Conservation (phyloP, 2,888 invertebrate genomes). For the Aporophyla nigra region DNA sequence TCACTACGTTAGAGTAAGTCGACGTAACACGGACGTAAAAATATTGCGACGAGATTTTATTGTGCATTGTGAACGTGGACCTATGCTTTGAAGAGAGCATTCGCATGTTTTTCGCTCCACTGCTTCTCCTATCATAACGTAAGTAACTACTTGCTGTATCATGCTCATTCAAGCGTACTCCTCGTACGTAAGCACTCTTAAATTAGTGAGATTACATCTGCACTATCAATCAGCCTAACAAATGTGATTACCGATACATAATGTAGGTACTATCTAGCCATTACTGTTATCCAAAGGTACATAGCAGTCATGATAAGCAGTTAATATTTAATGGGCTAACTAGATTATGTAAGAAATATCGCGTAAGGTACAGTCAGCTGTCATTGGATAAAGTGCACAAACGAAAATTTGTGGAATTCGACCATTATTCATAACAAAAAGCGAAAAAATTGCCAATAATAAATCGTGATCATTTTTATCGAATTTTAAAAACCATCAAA, state of each 20-base stretch:
- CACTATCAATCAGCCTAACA: slow-evolving; percentile 33
- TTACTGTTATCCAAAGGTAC: slow-evolving; percentile 29
- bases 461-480: too few relatives aligned
- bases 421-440: too few relatives aligned
- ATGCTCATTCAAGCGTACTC: slow-evolving; percentile 38
- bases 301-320: slow-evolving; percentile 6
- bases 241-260: slow-evolving; percentile 13
- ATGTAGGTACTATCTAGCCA: slow-evolving; percentile 2
- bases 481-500: too few relatives aligned
- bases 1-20: too few relatives aligned
- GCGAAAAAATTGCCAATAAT: too few relatives aligned
- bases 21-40: too few relatives aligned
- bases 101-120: not conserved
- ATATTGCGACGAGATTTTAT: too few relatives aligned
- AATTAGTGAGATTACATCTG: slow-evolving; percentile 51
- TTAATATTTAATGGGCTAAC: slow-evolving; percentile 22
- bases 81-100: too few relatives aligned
- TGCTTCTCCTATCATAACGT: not conserved
- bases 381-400: too few relatives aligned
- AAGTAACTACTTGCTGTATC: slow-evolving; percentile 12
- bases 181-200: slow-evolving; percentile 9
- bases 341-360: slow-evolving; percentile 9
- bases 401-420: too few relatives aligned
- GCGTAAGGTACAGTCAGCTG: too few relatives aligned
- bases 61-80: too few relatives aligned